phyloP scores from a whole-genome alignment of 35 echinoderm and acorn worm species.

The Diadema setosum region DNA sequence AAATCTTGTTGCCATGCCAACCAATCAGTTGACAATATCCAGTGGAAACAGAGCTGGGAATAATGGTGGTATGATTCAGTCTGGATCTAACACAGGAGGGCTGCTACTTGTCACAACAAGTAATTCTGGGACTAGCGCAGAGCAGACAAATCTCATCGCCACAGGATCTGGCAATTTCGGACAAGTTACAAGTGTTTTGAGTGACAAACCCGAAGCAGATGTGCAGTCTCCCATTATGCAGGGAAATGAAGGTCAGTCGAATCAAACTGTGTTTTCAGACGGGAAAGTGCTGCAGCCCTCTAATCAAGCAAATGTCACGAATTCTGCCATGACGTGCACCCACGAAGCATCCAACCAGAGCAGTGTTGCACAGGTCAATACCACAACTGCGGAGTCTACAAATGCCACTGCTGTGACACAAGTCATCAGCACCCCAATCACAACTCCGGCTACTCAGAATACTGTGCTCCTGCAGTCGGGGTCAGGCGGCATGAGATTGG shows the following conservation, averaged over 20 bases:
- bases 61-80: neutral
- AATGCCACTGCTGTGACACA: constrained; percentile 10
- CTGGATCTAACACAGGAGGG: neutral
- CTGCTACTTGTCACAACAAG: neutral
- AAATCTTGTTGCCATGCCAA: neutral
- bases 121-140: neutral
- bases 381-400: neutral
- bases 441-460: constrained; percentile 31
- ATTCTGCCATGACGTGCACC: neutral
- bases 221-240: neutral
- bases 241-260: neutral
- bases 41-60: neutral
- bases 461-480: constrained; percentile 28
- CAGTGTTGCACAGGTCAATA: neutral
- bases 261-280: too few species aligned
- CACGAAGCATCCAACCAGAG: neutral
- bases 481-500: neutral
- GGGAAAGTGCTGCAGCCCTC: neutral
- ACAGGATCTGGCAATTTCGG: neutral
- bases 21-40: constrained; percentile 15
- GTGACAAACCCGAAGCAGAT: neutral
- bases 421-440: constrained; percentile 43
- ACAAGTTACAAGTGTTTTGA: neutral
- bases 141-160: neutral
- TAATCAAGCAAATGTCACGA: neutral